phyloP scores from a whole-genome alignment of 2,888 invertebrate genomes.

The Sthenelais limicola region DNA sequence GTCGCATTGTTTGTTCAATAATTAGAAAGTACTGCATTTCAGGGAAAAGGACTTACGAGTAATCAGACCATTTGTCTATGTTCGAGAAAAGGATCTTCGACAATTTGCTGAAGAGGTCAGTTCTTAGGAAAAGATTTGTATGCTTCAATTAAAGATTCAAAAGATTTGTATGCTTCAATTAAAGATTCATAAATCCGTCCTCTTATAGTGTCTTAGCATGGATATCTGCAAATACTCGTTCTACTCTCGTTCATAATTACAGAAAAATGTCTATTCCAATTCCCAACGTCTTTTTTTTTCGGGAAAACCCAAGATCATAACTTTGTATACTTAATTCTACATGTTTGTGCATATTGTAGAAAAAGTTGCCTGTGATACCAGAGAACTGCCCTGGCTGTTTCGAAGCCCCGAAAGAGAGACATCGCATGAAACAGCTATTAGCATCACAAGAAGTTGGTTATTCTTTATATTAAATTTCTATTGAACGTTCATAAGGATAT shows the following conservation, averaged over 20 bases:
- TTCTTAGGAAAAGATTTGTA: neutral
- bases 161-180: neutral
- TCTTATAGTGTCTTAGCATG: no score
- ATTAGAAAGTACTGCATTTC: no score
- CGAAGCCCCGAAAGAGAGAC: slow-evolving; percentile 76
- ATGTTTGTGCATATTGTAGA: slow-evolving; percentile 70
- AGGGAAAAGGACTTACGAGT: slow-evolving; percentile 87
- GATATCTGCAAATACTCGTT: no score
- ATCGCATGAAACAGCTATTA: slow-evolving; percentile 80
- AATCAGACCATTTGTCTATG: slow-evolving; percentile 89
- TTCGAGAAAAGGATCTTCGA: slow-evolving; percentile 82
- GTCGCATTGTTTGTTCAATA: no score
- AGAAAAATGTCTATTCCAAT: no score
- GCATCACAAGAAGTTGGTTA: slow-evolving; percentile 79
- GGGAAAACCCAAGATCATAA: no score
- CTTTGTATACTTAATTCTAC: no score
- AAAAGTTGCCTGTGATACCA: slow-evolving; percentile 81
- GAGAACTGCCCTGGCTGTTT: slow-evolving; percentile 77
- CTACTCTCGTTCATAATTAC: no score
- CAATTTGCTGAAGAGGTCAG: slow-evolving; percentile 79
- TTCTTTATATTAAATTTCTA: no score
- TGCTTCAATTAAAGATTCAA: neutral
- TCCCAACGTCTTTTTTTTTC: no score
- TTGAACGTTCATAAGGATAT: no score
- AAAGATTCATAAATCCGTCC: no score